Base-by-base conservation (phyloP, 2,888 invertebrate genomes). In the Phyllotreta striolata region DNA sequence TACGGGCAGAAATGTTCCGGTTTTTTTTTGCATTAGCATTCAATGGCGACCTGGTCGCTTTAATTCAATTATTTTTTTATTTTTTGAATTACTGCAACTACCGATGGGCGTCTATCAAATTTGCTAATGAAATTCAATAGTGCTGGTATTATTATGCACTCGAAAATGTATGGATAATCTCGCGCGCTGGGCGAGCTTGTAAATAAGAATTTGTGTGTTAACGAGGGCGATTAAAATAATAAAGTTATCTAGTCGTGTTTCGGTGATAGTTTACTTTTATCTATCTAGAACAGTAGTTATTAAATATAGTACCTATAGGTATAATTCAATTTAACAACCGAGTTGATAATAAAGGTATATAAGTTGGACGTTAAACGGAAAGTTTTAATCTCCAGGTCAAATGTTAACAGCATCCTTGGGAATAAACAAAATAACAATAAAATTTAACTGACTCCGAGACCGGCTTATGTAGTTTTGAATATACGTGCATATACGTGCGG, bases 391-490 rank as follows among this genome's bases (percentile, higher is more conserved):
- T 12, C 10, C 49, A 34, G 49, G 49, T n/a, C 35, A 49, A 9
- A 49, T 49, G 49, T 47, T 35, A 49, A 49, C 35, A 35, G 49
- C n/a, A 49, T 49, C 8, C 34, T 35, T 49, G 35, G 35, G 35
- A 49, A 49, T 35, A 49, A 49, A 49, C 35, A 49, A 12, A 4
- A 44, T 44, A 44, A 49, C 49, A 49, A 49, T 49, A 49, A 49
- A 49, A 49, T 49, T 35, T 49, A 49, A 34, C 49, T 37, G 35
- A 49, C 35, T 35, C 35, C 10, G 37, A 35, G 35, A 24, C 24
- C 24, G 24, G 24, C 24, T 24, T 24, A 24, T 35, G 37, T 35
- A 49, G 49, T 49, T 58, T 56, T 58, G 38, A 58, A 58, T 58
- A 49, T 46, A 24, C 24, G 24, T 24, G 24, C 14, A n/a, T 13